Conservation (phyloP, 2,888 invertebrate genomes). For the Leptodirus hochenwartii region DNA sequence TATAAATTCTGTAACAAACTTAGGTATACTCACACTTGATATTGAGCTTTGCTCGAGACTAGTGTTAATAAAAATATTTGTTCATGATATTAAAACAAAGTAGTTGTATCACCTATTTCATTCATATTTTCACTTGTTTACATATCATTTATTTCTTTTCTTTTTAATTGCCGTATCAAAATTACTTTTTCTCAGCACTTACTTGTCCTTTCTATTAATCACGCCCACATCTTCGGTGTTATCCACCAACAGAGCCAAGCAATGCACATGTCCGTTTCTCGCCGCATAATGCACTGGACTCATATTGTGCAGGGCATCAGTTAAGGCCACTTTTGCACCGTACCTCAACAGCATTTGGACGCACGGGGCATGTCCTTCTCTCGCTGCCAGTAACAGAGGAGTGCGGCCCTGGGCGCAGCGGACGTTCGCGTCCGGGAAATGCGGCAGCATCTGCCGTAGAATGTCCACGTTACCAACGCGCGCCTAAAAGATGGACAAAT, state of each 20-base stretch:
- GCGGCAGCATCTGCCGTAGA: slow-evolving; percentile 31
- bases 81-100: too few species aligned
- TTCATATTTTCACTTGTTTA: too few species aligned
- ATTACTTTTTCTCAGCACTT: slow-evolving; percentile 9
- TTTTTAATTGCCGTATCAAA: too few species aligned
- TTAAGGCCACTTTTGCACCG: slow-evolving; percentile 34
- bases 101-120: too few species aligned
- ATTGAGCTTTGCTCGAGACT: too few species aligned
- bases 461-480: slow-evolving; percentile 38
- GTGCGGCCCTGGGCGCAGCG: slow-evolving; percentile 36
- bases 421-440: slow-evolving; percentile 35
- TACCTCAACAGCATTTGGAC: slow-evolving; percentile 34
- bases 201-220: slow-evolving; percentile 27
- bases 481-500: slow-evolving; percentile 24
- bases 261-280: slow-evolving; percentile 33
- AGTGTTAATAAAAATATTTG: too few species aligned
- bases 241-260: slow-evolving; percentile 32
- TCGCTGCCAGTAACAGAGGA: slow-evolving; percentile 38
- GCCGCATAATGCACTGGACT: slow-evolving; percentile 25
- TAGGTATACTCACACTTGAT: too few species aligned
- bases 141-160: too few species aligned
- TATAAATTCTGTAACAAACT: too few species aligned
- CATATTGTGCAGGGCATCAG: slow-evolving; percentile 22
- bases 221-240: slow-evolving; percentile 28
- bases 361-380: slow-evolving; percentile 34